Base-by-base conservation (phyloP, 2,888 invertebrate genomes). In the Phyllotreta striolata region DNA sequence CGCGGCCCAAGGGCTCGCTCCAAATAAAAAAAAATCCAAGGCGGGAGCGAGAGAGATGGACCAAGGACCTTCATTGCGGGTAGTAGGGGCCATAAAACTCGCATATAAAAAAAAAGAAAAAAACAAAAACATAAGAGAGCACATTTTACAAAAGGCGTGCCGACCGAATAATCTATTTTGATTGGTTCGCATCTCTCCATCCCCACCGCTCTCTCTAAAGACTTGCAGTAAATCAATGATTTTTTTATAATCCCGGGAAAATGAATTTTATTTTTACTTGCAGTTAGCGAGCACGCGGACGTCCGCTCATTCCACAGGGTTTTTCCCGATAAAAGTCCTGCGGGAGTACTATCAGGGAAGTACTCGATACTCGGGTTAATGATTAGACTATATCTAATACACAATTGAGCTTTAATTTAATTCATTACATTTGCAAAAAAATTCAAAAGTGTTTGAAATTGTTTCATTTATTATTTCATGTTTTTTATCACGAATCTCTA, bases 121-220 rank as follows among this genome's bases (percentile, higher is more conserved):
- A 75, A 75, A 77, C 75, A 76, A 76, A 77, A 76, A 74, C 75
- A 73, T 75, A 76, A 76, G 76, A 75, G 75, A 72, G 74, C 73
- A 73, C 73, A 75, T 24, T 76, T 75, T 74, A 75, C 73, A 63
- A 73, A 72, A 74, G 75, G 75, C 75, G 75, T 72, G 73, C 68
- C 73, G 66, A 62, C 70, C 64, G 66, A 71, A 72, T 72, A 71
- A 74, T 72, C 72, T 73, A 71, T 70, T 74, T 74, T 73, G 73
- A 76, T 76, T 74, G 76, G 76, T 73, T 72, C 70, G 68, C 9
- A 57, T 49, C 55, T 66, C 51, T 55, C 66, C 66, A 55, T 55
- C 66, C 66, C 65, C 68, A 62, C 70, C 66, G 66, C 66, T 69
- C 62, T 64, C 63, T 41, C 60, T 63, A 60, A 65, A 70, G 68